Evolutionary conservation across 2,797 vertebrate species (phyloP), one percentile per base, ranked within the genome.

Genomic region (Dermochelys coriacea): DNA sequence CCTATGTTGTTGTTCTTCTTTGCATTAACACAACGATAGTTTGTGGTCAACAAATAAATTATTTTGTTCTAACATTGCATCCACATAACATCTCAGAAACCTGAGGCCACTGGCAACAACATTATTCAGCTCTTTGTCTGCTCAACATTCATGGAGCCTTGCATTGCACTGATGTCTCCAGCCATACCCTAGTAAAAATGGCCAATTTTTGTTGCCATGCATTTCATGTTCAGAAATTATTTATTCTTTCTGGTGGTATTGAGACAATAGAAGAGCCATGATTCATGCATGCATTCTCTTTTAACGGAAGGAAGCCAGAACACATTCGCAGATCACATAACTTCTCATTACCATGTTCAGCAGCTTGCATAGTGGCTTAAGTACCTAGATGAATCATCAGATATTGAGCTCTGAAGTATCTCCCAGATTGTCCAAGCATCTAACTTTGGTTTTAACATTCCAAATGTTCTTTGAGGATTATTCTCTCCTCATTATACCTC

Each of bases 401-500:
- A 74, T 49, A 34, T 12, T 10, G 79, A 93, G 79, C 68, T 41
- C 25, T 91, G 41, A 85, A 50, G n/a, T 37, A 84, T 61, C 59
- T 47, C 50, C 29, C 0, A 88, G 84, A 82, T 29, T 77, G 49
- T 80, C 92, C 74, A 23, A 37, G 61, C 80, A 59, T 85, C 61
- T 61, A 80, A 57, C 37, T 47, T 52, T 71, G 49, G 19, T 92
- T 87, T 84, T 59, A 80, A 87, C 74, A 85, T 61, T 50, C 29
- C 64, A 88, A 81, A 88, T 92, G 74, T 85, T 41, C 37, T 75
- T 68, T 18, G 18, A 61, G 77, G 6, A 75, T 77, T 81, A 77
- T 75, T 68, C 86, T 81, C 77, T 49, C 54, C 77, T 89, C 86
- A 81, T 96, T 95, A 95, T 64, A 59, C 5, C 55, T 83, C 21